phyloP scores from a whole-genome alignment of 2,888 invertebrate species.

The Sussaba pulchella region DNA sequence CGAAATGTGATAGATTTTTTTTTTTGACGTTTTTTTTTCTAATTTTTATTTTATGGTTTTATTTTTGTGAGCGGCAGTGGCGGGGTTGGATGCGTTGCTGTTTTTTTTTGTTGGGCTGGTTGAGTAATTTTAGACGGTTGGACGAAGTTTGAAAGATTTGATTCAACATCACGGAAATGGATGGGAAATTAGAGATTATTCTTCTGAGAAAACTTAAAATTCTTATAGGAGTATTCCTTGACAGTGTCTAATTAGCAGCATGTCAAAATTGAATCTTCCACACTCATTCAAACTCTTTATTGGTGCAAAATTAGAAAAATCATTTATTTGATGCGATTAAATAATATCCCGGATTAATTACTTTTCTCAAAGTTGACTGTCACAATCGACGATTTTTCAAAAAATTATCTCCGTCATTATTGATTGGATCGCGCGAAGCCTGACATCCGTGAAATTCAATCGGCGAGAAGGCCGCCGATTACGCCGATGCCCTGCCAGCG shows the following conservation, averaged over 20 bases:
- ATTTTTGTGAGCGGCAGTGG: constrained; percentile 18
- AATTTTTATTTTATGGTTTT: constrained; percentile 25
- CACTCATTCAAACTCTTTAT: neutral
- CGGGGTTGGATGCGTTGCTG: constrained; percentile 10
- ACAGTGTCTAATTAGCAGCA: too few species aligned
- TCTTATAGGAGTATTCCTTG: too few species aligned
- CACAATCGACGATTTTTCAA: constrained; percentile 27
- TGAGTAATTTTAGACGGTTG: neutral
- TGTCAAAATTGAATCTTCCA: neutral
- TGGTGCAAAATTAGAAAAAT: constrained; percentile 1
- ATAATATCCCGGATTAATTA: neutral
- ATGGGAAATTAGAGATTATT: too few species aligned
- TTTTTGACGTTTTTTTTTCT: constrained; percentile 40
- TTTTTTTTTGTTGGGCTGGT: neutral
- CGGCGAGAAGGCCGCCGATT: constrained; percentile 52
- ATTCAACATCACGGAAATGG: neutral
- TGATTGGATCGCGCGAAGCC: constrained; percentile 29
- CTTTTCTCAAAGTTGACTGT: constrained; percentile 13
- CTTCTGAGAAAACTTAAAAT: too few species aligned
- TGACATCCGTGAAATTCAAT: constrained; percentile 65
- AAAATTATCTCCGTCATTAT: constrained; percentile 24
- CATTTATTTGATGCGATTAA: constrained; percentile 1
- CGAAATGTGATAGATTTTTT: constrained; percentile 50
- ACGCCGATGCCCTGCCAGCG: constrained; percentile 25
- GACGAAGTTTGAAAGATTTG: neutral